Conservation (phyloP, 2,113 vertebrate species). For the Ammodramus savannarum region DNA sequence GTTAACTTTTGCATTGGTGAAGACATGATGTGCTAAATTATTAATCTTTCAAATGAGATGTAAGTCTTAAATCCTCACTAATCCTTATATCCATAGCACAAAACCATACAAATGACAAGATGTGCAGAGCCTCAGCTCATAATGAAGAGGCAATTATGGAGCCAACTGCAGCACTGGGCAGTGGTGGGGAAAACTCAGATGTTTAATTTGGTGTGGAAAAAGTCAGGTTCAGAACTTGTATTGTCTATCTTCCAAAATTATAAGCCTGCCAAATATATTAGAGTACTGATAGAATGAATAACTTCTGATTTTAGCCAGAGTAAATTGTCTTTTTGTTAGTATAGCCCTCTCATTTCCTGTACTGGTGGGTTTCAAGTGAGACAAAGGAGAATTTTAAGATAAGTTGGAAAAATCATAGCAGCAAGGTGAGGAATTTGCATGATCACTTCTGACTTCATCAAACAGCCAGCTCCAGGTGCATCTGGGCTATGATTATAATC, state of each 20-base stretch:
- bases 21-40: neutral
- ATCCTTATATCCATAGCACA: neutral
- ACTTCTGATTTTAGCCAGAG: neutral
- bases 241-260: neutral
- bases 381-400: neutral
- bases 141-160: neutral
- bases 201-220: neutral
- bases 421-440: neutral
- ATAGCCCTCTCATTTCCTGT: neutral
- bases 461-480: neutral
- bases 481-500: neutral
- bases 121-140: neutral
- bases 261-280: neutral
- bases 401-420: neutral
- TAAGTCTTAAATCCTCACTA: conserved; percentile 15
- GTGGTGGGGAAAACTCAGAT: neutral
- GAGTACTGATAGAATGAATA: neutral
- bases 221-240: neutral
- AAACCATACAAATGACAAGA: neutral
- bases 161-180: neutral
- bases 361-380: neutral
- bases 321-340: neutral
- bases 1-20: neutral
- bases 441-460: neutral
- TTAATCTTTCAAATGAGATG: neutral